A percentile compares a stretch with the other conserved stretches of the same genome.
Conservation (phyloP, 2,113 vertebrate species). For the Ranitomeya imitator region DNA sequence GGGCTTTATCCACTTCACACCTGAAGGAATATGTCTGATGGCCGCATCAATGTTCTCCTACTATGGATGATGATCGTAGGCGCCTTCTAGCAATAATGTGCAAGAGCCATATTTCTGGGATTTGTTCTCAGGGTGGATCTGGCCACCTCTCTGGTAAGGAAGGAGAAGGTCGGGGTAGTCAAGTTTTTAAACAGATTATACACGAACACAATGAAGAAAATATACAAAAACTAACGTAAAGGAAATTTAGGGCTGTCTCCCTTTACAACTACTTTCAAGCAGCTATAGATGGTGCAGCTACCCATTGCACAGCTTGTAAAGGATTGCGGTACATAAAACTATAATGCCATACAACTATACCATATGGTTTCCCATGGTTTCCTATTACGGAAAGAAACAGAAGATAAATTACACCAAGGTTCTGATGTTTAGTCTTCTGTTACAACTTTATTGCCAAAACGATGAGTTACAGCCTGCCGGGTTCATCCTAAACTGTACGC, state of each 20-base stretch:
- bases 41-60: not conserved
- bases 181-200: not conserved
- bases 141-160: conserved; percentile 8
- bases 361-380: not conserved
- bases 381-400: conserved; percentile 12
- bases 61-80: not conserved
- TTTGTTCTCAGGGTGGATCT: not conserved
- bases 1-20: not conserved
- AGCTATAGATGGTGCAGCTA: not conserved
- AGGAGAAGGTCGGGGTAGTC: not conserved
- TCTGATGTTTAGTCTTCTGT: not conserved
- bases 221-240: not conserved
- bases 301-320: not conserved
- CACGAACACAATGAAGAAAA: not conserved
- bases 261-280: not conserved
- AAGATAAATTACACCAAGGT: not conserved
- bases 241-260: not conserved
- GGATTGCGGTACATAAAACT: not conserved
- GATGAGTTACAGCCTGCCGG: not conserved
- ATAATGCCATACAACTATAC: conserved; percentile 2
- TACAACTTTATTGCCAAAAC: not conserved
- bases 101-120: not conserved
- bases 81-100: not conserved
- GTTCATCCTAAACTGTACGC: not conserved
- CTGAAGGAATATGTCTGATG: not conserved